Percentiles rank a stretch among this genome's conserved stretches.
phyloP scores from a whole-genome alignment of 2,797 vertebrate genomes.

The Halcyon leucocephala region DNA sequence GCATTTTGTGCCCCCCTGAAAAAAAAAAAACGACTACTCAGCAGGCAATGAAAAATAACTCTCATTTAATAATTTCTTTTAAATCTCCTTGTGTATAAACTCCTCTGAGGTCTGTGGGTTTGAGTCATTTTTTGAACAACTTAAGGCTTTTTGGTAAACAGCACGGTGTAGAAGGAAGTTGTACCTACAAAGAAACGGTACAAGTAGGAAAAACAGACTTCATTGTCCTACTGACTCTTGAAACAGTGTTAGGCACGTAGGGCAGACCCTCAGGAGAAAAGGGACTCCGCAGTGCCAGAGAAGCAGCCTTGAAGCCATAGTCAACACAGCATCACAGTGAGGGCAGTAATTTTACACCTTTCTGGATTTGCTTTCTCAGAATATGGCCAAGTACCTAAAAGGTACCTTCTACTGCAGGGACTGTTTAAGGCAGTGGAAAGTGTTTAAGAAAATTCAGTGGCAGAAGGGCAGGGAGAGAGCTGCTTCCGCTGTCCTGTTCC shows the following conservation, averaged over 20 bases:
- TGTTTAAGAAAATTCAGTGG: not conserved
- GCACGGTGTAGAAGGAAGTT: not conserved
- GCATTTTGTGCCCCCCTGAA: not conserved
- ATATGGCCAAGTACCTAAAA: not conserved
- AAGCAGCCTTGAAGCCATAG: not conserved
- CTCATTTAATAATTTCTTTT: constrained; percentile 33
- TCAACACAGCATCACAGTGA: not conserved
- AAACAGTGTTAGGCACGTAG: not conserved
- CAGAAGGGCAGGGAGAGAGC: not conserved
- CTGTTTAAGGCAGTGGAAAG: not conserved
- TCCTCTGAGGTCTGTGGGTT: not conserved
- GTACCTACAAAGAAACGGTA: not conserved
- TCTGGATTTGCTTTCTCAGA: not conserved
- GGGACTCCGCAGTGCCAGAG: not conserved
- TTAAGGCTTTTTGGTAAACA: not conserved
- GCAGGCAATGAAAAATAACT: constrained; percentile 5
- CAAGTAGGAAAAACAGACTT: not conserved
- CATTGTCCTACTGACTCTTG: not conserved
- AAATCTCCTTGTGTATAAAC: not conserved
- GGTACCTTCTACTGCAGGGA: not conserved
- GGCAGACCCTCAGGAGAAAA: not conserved
- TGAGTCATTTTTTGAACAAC: not conserved
- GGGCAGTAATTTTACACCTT: not conserved
- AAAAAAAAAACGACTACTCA: not conserved
- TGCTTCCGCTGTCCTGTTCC: not conserved